Evolutionary conservation across 2,797 vertebrate genomes (phyloP).

Genomic region (Salmo trutta): DNA sequence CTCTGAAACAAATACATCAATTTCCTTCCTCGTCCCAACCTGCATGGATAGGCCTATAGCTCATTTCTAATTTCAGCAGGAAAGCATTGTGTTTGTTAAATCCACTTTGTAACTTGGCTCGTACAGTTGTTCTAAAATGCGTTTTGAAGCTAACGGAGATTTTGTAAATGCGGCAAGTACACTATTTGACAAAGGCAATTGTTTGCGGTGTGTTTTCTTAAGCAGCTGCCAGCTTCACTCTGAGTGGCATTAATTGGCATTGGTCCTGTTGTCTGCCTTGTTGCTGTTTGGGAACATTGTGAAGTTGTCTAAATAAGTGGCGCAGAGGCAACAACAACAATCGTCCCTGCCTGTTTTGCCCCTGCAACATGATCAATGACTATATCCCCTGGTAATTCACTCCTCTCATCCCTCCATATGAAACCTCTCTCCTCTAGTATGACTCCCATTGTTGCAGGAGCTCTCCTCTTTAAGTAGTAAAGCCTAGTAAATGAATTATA

Average conservation of each 20-base stretch:
- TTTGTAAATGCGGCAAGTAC: not conserved
- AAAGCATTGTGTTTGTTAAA: constrained; percentile 42
- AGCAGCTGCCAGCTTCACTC: constrained; percentile 15
- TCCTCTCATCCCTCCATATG: constrained; percentile 33
- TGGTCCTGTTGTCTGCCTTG: constrained; percentile 2
- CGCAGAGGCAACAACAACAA: constrained; percentile 1
- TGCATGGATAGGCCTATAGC: constrained; percentile 20
- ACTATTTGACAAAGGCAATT: not conserved
- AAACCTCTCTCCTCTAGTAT: constrained; percentile 39
- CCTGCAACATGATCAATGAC: constrained; percentile 18
- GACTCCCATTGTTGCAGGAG: constrained; percentile 27
- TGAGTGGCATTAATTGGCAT: constrained; percentile 34
- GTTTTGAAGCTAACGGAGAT: not conserved
- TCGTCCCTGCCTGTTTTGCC: too few species aligned
- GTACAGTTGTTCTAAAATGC: not conserved
- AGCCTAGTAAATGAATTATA: constrained; percentile 68
- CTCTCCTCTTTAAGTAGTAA: constrained; percentile 37
- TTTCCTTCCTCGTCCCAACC: constrained; percentile 43
- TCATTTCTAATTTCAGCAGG: constrained; percentile 36
- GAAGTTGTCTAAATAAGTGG: not conserved
- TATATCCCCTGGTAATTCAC: constrained; percentile 22
- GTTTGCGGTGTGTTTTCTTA: constrained; percentile 24
- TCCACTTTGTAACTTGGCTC: not conserved
- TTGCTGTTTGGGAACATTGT: not conserved
- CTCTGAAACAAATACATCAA: constrained; percentile 51